A percentile compares a stretch with the other conserved stretches of the same genome.
phyloP scores from a whole-genome alignment of 2,888 invertebrate genomes.

The Lomographa bimaculata region DNA sequence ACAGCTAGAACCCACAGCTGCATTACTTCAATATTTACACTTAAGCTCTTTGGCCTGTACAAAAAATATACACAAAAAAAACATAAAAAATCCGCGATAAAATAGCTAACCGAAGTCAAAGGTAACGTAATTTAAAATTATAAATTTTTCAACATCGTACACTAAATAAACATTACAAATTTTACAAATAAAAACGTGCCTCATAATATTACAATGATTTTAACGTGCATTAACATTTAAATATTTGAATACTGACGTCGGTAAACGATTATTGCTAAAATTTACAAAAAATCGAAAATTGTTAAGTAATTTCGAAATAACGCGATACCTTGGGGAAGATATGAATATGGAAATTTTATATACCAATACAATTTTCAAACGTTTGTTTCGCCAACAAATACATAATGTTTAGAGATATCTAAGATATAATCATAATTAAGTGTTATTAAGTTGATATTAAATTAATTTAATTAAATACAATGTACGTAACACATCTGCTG shows the following conservation, averaged over 20 bases:
- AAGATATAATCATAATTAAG: no score
- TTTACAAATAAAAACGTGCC: slow-evolving; percentile 38
- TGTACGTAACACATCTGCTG: no score
- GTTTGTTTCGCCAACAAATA: slow-evolving; percentile 4
- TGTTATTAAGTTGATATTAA: no score
- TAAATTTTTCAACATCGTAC: slow-evolving; percentile 67
- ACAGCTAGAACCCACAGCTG: slow-evolving; percentile 62
- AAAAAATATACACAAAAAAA: slow-evolving; percentile 67
- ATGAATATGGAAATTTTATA: slow-evolving; percentile 1
- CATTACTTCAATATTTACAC: slow-evolving; percentile 66
- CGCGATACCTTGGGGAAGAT: not conserved
- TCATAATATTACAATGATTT: slow-evolving; percentile 26
- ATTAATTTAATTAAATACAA: no score
- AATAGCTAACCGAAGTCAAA: slow-evolving; percentile 65
- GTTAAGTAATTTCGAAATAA: slow-evolving; percentile 16
- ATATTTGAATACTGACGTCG: slow-evolving; percentile 61
- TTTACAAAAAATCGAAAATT: slow-evolving; percentile 24
- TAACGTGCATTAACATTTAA: slow-evolving; percentile 30
- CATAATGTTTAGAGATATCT: no score
- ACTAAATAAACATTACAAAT: slow-evolving; percentile 54
- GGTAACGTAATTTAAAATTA: slow-evolving; percentile 79
- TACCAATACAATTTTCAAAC: no score
- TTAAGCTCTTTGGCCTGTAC: slow-evolving; percentile 82
- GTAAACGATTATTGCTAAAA: slow-evolving; percentile 42
- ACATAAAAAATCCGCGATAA: slow-evolving; percentile 48